Base-by-base conservation (phyloP, 2,888 invertebrate species). In the Microplitis manilae region DNA sequence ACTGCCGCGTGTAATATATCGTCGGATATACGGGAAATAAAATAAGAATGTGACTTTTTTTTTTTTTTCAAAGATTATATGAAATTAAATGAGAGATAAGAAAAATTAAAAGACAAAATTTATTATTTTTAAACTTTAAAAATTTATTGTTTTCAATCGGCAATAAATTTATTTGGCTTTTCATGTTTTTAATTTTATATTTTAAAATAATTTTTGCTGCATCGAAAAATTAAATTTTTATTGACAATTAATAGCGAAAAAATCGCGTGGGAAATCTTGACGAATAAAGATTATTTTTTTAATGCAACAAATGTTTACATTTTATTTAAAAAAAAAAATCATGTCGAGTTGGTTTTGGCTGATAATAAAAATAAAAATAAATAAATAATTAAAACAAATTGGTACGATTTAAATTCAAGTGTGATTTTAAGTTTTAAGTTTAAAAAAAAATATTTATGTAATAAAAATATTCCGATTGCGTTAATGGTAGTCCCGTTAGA, bases 21-120 rank as follows among this genome's bases (percentile, higher is more conserved):
- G 50, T 50, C 50, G 50, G 30, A 65, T 65, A 65, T 65, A 6
- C 6, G 73, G 62, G 50, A 74, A 75, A 20, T 65, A 70, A 76
- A 60, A 74, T 39, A 78, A 39, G 50, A 50, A 50, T 50, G 50
- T 50, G 30, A 30, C 30, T 30, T 30, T 30, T 30, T 30, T 30
- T 30, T 50, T 13, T 50, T 50, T 50, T 50, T 13, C 9, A 50
- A 50, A 50, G 50, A 50, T 67, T 20, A 62, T 71, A 38, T 71
- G 60, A 71, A 50, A 50, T 50, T 50, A 50, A 50, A 50, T 13
- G 71, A 71, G 62, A 71, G 59, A 61, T 17, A 71, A 61, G 61
- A 62, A 67, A 67, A 67, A 67, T 6, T 67, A 6, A 62, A 17
- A 39, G 61, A 60, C 62, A 61, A 62, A 39, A 39, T 62, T 39